Conservation (phyloP, 2,888 invertebrate species). For the Phymatocera aterrima region DNA sequence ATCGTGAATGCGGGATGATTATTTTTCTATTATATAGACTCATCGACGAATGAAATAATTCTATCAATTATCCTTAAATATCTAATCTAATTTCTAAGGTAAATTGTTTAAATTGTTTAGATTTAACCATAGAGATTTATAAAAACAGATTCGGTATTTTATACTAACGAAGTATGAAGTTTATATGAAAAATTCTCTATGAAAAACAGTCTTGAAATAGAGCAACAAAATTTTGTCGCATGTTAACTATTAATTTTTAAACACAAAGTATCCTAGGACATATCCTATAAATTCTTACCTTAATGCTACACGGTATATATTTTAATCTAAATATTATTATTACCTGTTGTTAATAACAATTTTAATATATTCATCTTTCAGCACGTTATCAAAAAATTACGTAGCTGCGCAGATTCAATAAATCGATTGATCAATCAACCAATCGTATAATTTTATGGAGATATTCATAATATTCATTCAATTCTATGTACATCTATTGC, state of each 20-base stretch:
- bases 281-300: neutral
- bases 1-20: neutral
- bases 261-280: neutral
- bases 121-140: conserved; percentile 26
- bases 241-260: conserved; percentile 11
- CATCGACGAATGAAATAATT: neutral
- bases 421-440: neutral
- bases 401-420: conserved; percentile 1
- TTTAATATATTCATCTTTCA: neutral
- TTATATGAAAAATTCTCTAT: conserved; percentile 7
- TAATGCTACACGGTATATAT: neutral
- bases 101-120: neutral
- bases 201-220: conserved; percentile 36
- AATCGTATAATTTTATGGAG: neutral
- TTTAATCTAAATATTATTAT: conserved; percentile 2
- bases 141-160: conserved; percentile 13
- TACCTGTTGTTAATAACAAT: neutral
- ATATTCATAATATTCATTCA: neutral
- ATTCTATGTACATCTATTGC: conserved; percentile 3
- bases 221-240: conserved; percentile 28
- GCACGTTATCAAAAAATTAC: conserved; percentile 13
- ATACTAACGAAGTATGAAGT: neutral
- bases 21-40: neutral
- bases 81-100: neutral
- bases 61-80: neutral